These are phyloP conservation scores for Coptotermes formosanus DNA, from an alignment of 1,140 invertebrate species.

Conservation along the genomic window DNA sequence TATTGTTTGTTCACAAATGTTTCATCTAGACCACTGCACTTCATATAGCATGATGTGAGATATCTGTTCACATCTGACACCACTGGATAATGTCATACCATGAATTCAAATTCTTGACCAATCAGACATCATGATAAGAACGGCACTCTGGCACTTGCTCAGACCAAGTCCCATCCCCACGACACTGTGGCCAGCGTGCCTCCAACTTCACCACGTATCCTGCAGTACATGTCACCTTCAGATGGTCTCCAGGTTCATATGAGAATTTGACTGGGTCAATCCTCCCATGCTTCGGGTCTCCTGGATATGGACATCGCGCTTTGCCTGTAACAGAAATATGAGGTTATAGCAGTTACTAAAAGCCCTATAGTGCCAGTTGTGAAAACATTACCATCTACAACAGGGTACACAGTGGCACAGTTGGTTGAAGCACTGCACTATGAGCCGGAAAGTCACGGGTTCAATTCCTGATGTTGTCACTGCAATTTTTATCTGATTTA, in stretches of 20 bases:
- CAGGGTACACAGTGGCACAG: too few relatives aligned
- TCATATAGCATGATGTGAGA: too few relatives aligned
- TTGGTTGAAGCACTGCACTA: too few relatives aligned
- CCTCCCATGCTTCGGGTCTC: constrained; percentile 68
- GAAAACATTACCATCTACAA: too few relatives aligned
- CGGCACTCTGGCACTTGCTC: constrained; percentile 51
- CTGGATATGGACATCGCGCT: constrained; percentile 70
- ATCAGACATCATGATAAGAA: constrained; percentile 51
- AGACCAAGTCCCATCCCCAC: constrained; percentile 52
- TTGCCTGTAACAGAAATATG: constrained; percentile 55
- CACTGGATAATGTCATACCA: too few relatives aligned
- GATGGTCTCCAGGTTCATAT: constrained; percentile 71
- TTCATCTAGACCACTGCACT: background rate
- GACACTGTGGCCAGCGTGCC: constrained; percentile 47
- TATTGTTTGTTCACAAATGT: background rate
- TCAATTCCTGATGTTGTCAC: too few relatives aligned
- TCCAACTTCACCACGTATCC: constrained; percentile 57
- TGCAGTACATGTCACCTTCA: constrained; percentile 68
- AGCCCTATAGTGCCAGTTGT: too few relatives aligned
- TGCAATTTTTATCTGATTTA: too few relatives aligned
- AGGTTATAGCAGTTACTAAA: too few relatives aligned
- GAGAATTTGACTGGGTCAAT: constrained; percentile 72
- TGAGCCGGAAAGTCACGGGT: too few relatives aligned
- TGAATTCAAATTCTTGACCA: too few relatives aligned
- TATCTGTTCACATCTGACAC: too few relatives aligned